Evolutionary conservation across 53 echinoderm and acorn worm genomes (phyloP), one percentile per base, ranked within the genome.

Genomic region (Paracentrotus lividus): DNA sequence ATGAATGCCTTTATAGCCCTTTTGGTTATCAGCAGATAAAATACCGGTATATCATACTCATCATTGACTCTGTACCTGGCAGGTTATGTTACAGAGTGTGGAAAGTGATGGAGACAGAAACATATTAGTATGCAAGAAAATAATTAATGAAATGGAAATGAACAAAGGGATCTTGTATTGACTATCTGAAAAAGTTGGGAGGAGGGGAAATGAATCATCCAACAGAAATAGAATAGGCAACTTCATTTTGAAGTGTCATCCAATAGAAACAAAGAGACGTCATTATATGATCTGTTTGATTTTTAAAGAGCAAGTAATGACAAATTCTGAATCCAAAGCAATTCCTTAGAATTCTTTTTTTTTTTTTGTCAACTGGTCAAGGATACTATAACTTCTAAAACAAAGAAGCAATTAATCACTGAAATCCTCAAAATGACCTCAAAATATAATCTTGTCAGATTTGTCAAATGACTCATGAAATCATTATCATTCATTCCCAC

Each of bases 401-500:
- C 38, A 38, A 72, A 72, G 40, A 40, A 40, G 27, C 36, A 81
- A 81, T 10, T 45, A 81, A 45, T 47, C 47, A 47, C 2, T 40
- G 20, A 47, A 81, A 26, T 47, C n/a, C 40, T 23, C 47, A n/a
- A 81, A 81, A 26, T 40, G 47, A 3, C 2, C 26, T 47, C 6
- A 81, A 21, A 81, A 26, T 24, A 47, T 81, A 47, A 81, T 45
- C 44, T n/a, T 24, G 47, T 81, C 49, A 81, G 81, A 81, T 81
- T 81, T 81, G 49, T n/a, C 47, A 81, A 81, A 81, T 81, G 81
- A 81, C 45, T 81, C 81, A 76, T 42, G 33, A 21, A 87, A 55
- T 87, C 87, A 87, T 56, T 56, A 54, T 87, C 38, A 56, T 87
- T 38, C 54, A 86, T n/a, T n/a, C n/a, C n/a, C n/a, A n/a, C 52